Base-by-base conservation (phyloP, 2,797 vertebrate species). In the Borostomias antarcticus region DNA sequence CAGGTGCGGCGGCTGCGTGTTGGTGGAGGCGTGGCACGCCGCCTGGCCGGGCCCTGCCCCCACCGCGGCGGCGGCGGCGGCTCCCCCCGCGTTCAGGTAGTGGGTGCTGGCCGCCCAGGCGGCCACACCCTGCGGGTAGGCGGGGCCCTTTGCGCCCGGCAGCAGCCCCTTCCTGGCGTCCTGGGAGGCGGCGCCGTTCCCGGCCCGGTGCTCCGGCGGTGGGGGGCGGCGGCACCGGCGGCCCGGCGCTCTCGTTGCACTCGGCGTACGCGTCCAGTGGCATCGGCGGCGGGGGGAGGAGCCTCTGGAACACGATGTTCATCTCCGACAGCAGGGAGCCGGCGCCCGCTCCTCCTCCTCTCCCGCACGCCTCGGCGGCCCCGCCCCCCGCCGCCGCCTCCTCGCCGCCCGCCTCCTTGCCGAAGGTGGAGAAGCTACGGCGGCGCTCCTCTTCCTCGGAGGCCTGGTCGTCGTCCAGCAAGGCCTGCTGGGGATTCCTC, bases 401-500 rank as follows among this genome's bases (percentile, higher is more conserved):
- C 85, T 92, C 90, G 5, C 33, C 84, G 23, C 84, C 90, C 17
- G 89, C 77, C 71, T 98, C 96, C 78, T 99, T 99, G 51, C 97
- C 97, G 50, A 99, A 99, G 0, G 97, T 99, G 25, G 96, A 98
- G 79, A 99, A 99, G 70, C 96, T 98, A 84, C 95, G 97, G 80
- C 95, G 95, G 75, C 91, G 91, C 0, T 85, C 80, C 0, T 88
- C 75, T 0, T 97, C 95, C 0, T 89, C 72, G 0, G 94, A 86
- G 79, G 92, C 93, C 13, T 88, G 67, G 19, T 96, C 95, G 2
- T 97, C 96, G 0, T 95, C 90, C 0, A 88, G 40, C n/a, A 70
- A 56, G 5, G 91, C 91, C 58, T 85, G 86, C 75, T 86, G 95
- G 53, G 89, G 88, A 76, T 98, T 96, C 72, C 98, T 96, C 6